phyloP scores from a whole-genome alignment of 1,140 invertebrate genomes.

The Gerris buenoi region DNA sequence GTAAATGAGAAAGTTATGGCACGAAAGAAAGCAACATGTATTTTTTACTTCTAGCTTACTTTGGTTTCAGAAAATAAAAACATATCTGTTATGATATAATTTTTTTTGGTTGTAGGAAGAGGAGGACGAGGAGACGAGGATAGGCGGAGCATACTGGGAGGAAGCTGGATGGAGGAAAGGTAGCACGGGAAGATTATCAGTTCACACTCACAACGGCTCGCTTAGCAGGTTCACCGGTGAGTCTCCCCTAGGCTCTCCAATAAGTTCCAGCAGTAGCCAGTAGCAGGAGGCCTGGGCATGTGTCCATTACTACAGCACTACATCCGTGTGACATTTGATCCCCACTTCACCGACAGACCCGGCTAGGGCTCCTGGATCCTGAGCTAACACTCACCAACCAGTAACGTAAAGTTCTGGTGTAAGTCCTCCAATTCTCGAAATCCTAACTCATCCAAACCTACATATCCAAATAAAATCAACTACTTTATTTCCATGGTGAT shows the following conservation, averaged over 20 bases:
- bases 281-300: background rate
- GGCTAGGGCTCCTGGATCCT: no score
- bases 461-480: no score
- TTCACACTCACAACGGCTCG: background rate
- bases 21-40: no score
- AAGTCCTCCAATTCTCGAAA: no score
- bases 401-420: no score
- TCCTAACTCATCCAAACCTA: no score
- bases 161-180: background rate
- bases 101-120: conserved; percentile 4
- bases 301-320: background rate
- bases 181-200: background rate
- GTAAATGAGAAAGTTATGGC: no score
- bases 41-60: no score
- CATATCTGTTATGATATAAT: background rate
- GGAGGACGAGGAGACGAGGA: background rate
- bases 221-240: background rate
- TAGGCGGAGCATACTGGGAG: background rate
- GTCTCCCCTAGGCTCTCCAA: background rate
- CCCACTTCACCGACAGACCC: no score
- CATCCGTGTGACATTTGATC: background rate
- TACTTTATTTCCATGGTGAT: no score
- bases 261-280: background rate
- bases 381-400: no score
- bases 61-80: no score